Conservation (phyloP, 2,888 invertebrate species). For the Nesidiocoris tenuis region DNA sequence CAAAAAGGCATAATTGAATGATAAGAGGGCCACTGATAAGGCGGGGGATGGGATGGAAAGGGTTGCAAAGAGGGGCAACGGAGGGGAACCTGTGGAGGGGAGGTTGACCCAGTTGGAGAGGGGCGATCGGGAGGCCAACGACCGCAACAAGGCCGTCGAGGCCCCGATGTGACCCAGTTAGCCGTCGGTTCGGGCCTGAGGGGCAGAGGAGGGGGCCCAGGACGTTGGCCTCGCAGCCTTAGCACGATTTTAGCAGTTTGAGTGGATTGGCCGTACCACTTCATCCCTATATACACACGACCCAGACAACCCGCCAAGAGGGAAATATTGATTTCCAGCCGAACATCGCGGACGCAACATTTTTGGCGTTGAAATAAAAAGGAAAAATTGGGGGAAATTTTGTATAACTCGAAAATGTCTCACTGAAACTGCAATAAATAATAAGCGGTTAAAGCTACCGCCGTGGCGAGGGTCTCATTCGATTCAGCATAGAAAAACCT, state of each 20-base stretch:
- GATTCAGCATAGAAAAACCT: too few species aligned
- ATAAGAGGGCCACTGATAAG: background rate
- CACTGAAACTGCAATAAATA: too few species aligned
- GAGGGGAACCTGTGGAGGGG: constrained; percentile 5
- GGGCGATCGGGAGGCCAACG: constrained; percentile 27
- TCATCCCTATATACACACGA: background rate
- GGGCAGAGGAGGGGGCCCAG: background rate
- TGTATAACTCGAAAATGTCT: too few species aligned
- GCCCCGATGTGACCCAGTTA: constrained; percentile 40
- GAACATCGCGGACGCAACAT: too few species aligned
- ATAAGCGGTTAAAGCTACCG: too few species aligned
- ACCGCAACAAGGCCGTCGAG: constrained; percentile 39
- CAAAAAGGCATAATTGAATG: too few species aligned
- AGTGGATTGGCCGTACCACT: background rate
- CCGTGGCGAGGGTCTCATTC: too few species aligned
- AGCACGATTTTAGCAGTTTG: constrained; percentile 5
- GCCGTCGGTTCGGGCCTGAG: background rate
- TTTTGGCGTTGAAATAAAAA: too few species aligned
- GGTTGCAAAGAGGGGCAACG: too few species aligned
- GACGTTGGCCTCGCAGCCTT: constrained; percentile 40
- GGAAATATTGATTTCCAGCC: background rate
- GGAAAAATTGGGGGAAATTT: too few species aligned
- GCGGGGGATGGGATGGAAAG: constrained; percentile 5
- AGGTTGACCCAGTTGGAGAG: constrained; percentile 30
- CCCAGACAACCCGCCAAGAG: background rate